Base-by-base conservation (phyloP, 2,888 invertebrate genomes). In the Elmis aenea region DNA sequence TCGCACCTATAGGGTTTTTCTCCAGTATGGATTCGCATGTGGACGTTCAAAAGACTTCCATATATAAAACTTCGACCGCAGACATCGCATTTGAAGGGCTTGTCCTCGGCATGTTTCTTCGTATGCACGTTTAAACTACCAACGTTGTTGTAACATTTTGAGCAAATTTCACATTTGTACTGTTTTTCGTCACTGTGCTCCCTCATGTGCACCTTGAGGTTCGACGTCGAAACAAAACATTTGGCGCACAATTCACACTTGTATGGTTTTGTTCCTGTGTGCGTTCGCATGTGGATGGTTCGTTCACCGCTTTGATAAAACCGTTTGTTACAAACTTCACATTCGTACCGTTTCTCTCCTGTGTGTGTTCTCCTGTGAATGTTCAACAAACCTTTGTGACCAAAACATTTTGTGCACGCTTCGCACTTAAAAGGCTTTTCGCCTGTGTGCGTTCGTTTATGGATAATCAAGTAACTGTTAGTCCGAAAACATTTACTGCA, bases 161-260 rank as follows among this genome's bases (percentile, higher is more conserved):
- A 32, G 13, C 41, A 41, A 10, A 41, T 29, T 5, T 36, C 33
- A 11, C 41, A 41, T 22, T 36, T 32, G 12, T 36, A 33, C 2
- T 35, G 41, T 13, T 41, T 41, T 14, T 41, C 41, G 5, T 33
- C 36, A 4, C 36, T 41, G 9, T 41, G 41, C 6, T 32, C 36
- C 10, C 29, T 20, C 41, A 41, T 41, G 6, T 41, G 41, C 5
- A 16, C 25, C 11, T 41, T 41, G 33, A 41, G 26, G 10, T 36
- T 35, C 5, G 36, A 35, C 22, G 36, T 41, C 0, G 36, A 27
- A 2, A 36, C 31, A n/a, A 36, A 41, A 13, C 35, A 16, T 26
- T 41, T 41, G 11, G 24, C 32, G 13, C 41, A 41, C 11, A 41
- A 33, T 5, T 36, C 33, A 11, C 41, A 41, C 23, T 36, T 32